A percentile compares a stretch with the other conserved stretches of the same genome.
These are phyloP conservation scores for Saguinus imperator DNA, from an alignment of 2,113 vertebrate genomes.

Conservation along the genomic window DNA sequence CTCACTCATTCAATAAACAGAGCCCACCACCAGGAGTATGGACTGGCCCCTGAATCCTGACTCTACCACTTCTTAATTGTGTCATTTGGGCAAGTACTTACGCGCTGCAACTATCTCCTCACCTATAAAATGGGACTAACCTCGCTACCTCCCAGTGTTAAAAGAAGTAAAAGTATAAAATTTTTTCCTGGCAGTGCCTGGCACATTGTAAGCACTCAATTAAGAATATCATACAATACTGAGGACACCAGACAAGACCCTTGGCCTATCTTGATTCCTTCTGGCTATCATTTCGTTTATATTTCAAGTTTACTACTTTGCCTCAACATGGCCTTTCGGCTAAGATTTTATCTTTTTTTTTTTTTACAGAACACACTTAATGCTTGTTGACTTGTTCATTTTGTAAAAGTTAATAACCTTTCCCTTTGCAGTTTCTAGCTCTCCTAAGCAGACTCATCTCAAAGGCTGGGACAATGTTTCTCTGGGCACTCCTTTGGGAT, in stretches of 20 bases:
- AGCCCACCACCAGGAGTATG: neutral
- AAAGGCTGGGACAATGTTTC: neutral
- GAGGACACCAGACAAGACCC: neutral
- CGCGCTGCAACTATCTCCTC: neutral
- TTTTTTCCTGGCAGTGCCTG: neutral
- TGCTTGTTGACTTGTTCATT: neutral
- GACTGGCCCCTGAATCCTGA: neutral
- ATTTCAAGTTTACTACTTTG: neutral
- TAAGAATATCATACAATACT: neutral
- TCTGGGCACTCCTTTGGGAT: conserved; percentile 22
- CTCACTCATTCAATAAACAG: conserved; percentile 34
- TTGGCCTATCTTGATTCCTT: neutral
- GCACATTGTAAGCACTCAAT: neutral
- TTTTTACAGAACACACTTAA: neutral
- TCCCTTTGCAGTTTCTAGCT: neutral
- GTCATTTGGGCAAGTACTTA: neutral
- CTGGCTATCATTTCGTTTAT: neutral
- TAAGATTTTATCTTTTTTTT: neutral
- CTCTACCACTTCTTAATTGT: conserved; percentile 7
- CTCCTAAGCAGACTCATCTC: neutral
- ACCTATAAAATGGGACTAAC: neutral
- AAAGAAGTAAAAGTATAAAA: conserved; percentile 34
- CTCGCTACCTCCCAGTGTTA: neutral
- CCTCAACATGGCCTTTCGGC: neutral
- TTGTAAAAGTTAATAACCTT: neutral